Conservation (phyloP, 2,113 vertebrate genomes). For the Pseudorasbora parva region DNA sequence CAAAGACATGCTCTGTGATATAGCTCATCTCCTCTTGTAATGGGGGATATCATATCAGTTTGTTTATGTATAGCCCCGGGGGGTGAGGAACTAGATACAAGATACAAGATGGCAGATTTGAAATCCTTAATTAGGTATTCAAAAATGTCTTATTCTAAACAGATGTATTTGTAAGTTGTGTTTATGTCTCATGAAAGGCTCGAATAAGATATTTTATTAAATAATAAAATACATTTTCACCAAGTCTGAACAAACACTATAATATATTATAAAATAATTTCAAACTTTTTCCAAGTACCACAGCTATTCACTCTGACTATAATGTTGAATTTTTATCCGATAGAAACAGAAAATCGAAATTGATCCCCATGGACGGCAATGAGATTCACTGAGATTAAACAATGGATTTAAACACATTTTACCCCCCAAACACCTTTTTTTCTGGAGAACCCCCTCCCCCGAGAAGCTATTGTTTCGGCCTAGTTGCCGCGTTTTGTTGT, state of each 20-base stretch:
- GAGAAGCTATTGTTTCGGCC: too few relatives aligned
- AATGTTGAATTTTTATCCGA: not conserved
- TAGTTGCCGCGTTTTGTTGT: too few relatives aligned
- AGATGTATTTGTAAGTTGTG: not conserved
- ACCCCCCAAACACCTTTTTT: too few relatives aligned
- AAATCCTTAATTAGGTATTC: not conserved
- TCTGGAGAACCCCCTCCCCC: too few relatives aligned
- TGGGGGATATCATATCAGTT: not conserved
- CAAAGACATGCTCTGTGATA: constrained; percentile 55
- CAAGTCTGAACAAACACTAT: not conserved
- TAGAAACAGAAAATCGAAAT: not conserved
- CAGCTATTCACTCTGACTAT: not conserved
- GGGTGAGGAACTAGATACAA: not conserved
- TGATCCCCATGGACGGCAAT: not conserved
- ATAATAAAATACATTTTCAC: too few relatives aligned
- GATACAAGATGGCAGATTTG: not conserved
- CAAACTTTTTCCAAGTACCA: not conserved
- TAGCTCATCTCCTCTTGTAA: constrained; percentile 53
- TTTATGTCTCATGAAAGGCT: too few relatives aligned
- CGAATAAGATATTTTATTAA: too few relatives aligned
- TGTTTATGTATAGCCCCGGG: not conserved
- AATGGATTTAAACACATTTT: too few relatives aligned
- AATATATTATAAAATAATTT: not conserved
- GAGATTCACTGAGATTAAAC: not conserved
- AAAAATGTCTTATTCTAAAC: not conserved